phyloP scores from a whole-genome alignment of 2,888 invertebrate genomes.

The Pandemis corylana region DNA sequence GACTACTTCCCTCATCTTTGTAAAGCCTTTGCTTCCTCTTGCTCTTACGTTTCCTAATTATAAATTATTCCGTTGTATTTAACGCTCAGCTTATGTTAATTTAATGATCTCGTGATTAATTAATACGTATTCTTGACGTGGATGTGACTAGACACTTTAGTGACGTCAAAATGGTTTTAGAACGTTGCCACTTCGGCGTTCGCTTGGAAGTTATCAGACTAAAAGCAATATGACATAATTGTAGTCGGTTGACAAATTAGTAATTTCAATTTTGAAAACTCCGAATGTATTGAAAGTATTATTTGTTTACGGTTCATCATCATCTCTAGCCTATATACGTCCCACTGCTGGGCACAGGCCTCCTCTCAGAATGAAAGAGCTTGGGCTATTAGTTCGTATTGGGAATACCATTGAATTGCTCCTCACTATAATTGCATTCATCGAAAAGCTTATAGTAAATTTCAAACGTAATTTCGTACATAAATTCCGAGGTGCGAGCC shows the following conservation, averaged over 20 bases:
- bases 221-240: background rate
- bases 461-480: too few species aligned
- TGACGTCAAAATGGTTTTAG: background rate
- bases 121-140: background rate
- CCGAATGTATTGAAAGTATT: too few species aligned
- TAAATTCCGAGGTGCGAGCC: too few species aligned
- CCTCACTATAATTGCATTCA: too few species aligned
- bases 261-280: too few species aligned
- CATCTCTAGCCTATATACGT: too few species aligned
- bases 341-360: too few species aligned
- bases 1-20: background rate
- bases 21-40: background rate
- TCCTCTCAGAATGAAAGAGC: too few species aligned
- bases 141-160: slow-evolving; percentile 2
- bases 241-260: background rate
- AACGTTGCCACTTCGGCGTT: background rate
- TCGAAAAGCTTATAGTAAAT: too few species aligned
- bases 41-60: background rate
- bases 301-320: too few species aligned
- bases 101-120: slow-evolving; percentile 7
- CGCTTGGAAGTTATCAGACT: background rate
- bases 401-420: too few species aligned
- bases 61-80: background rate
- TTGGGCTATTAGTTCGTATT: too few species aligned
- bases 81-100: background rate